Percentiles rank a stretch among this genome's conserved stretches.
Conservation (phyloP, 2,888 invertebrate genomes). For the Cheilosia pagana region DNA sequence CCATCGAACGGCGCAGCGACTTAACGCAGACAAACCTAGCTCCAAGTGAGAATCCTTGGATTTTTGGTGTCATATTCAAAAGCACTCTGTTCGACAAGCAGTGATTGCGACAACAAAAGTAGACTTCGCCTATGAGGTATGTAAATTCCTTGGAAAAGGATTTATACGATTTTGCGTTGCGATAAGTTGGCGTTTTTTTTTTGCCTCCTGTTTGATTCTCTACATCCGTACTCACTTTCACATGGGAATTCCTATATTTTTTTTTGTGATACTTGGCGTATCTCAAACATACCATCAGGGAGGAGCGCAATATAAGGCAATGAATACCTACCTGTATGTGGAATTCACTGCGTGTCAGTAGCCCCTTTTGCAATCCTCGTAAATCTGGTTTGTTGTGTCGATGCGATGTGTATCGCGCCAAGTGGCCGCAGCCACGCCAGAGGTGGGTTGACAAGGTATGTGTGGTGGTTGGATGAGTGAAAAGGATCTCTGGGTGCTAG, state of each 20-base stretch:
- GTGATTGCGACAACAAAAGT: constrained; percentile 19
- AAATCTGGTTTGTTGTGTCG: constrained; percentile 30
- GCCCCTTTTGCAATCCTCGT: constrained; percentile 19
- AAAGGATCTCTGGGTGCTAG: not conserved
- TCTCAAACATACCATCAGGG: constrained; percentile 29
- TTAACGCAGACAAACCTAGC: not conserved
- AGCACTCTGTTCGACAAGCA: constrained; percentile 21
- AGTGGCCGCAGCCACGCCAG: constrained; percentile 15
- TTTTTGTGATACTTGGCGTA: constrained; percentile 18
- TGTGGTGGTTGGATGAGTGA: not conserved
- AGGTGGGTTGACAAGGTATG: not conserved
- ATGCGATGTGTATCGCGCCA: constrained; percentile 13
- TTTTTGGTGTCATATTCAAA: constrained; percentile 40
- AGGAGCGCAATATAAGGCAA: constrained; percentile 18
- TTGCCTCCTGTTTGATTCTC: not conserved
- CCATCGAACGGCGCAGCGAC: not conserved
- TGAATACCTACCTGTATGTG: constrained; percentile 17
- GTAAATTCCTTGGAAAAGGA: constrained; percentile 40
- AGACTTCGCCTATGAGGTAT: constrained; percentile 32
- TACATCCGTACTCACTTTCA: not conserved
- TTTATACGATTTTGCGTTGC: constrained; percentile 24
- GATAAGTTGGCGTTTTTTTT: constrained; percentile 12
- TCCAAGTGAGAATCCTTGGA: constrained; percentile 30
- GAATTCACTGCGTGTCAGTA: constrained; percentile 34
- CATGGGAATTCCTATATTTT: not conserved